These are phyloP conservation scores for Drosophila helvetica DNA, from an alignment of 2,888 invertebrate genomes.

Conservation along the genomic window DNA sequence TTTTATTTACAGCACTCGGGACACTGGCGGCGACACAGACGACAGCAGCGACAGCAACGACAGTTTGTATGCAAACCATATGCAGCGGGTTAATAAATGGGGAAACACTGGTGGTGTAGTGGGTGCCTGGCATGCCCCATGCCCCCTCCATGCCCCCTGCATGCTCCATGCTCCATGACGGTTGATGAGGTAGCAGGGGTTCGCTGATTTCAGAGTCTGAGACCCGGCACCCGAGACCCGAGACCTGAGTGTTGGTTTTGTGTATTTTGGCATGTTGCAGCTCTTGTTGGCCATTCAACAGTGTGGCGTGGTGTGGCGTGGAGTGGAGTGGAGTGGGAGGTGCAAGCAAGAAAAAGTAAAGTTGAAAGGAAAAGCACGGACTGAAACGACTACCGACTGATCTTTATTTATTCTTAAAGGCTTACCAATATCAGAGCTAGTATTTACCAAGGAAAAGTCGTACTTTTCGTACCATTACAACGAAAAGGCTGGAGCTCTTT, in stretches of 20 bases:
- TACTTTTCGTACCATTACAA: background rate
- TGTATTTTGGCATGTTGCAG: constrained; percentile 26
- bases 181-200: background rate
- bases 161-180: background rate
- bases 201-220: constrained; percentile 5
- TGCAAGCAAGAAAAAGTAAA: background rate
- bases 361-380: background rate
- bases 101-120: constrained; percentile 33
- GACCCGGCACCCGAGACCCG: background rate
- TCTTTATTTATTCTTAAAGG: background rate
- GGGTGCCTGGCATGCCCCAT: background rate
- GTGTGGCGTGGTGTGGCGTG: too few relatives aligned
- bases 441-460: background rate
- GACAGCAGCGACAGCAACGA: constrained; percentile 29
- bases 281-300: constrained; percentile 3
- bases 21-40: constrained; percentile 13
- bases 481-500: background rate
- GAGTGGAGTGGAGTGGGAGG: background rate
- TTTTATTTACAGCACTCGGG: constrained; percentile 65
- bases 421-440: too few relatives aligned
- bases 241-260: constrained; percentile 18
- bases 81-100: constrained; percentile 78
- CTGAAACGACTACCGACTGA: background rate
- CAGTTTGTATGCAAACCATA: constrained; percentile 71
- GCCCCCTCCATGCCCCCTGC: too few relatives aligned